Base-by-base conservation (phyloP, 2,113 vertebrate species). In the Ancistrus triradiatus region DNA sequence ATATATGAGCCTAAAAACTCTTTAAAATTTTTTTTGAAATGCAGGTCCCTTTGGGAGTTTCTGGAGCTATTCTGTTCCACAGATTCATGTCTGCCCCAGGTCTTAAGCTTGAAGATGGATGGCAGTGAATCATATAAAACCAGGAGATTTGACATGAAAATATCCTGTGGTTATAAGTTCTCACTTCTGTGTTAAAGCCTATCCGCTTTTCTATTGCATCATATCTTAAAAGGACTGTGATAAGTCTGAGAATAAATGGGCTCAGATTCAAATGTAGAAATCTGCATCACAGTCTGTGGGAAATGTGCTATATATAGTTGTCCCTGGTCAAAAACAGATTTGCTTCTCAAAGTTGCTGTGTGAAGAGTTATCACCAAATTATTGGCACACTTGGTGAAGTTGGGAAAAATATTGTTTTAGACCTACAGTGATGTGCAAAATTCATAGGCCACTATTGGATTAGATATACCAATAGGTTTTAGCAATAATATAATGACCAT, bases 61-160 rank as follows among this genome's bases (percentile, higher is more conserved):
- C 4, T 51, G 27, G 37, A 47, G 10, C n/a, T 15, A 6, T 50
- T 52, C n/a, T n/a, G 38, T 35, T 65, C 38, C 40, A 52, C 22
- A 43, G 18, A 22, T 65, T n/a, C 15, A 1, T 4, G 13, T 7
- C 49, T 42, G 48, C 48, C 42, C 57, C 47, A 48, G 44, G 40
- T 52, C 28, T 66, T 37, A 42, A 35, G 33, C 42, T 25, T 44
- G 49, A 38, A 35, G n/a, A n/a, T 42, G 14, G 35, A 17, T 14
- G 15, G 10, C n/a, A 15, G 14, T 10, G 21, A 17, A 38, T 13
- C 13, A 1, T 19, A 17, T 51, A 31, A 24, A 6, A 25, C 49
- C 35, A 51, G 6, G 22, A 19, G 21, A 57, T 66, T 40, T 66
- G 63, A 58, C 3, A 66, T 40, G 63, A 49, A 49, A 58, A 66